Evolutionary conservation across 2,113 vertebrate species (phyloP), one percentile per base, ranked within the genome.

Genomic region (Lates calcarifer): DNA sequence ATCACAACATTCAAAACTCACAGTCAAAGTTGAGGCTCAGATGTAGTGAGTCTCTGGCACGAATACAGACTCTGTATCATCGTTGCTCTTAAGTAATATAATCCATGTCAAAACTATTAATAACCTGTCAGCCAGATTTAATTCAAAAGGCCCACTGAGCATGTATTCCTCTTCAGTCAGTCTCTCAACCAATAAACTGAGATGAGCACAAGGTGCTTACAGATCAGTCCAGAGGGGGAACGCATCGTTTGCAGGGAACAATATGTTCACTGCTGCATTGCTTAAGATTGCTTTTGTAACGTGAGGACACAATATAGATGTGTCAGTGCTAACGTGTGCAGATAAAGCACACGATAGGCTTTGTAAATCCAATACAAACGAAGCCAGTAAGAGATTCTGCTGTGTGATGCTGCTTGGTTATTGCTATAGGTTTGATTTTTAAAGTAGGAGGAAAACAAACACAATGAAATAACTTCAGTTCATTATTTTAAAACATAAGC

Each of bases 151-250:
- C 29, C 77, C 41, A 0, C 61, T 0, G 63, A 61, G 72, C 26
- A 31, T 24, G 8, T 55, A 18, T 57, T 29, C 22, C 15, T n/a
- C 39, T 33, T 72, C 45, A 39, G 13, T 51, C 68, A 15, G 24
- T 61, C 37, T 71, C 66, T 71, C 33, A 31, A 57, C n/a, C 51
- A 68, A 69, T 85, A 55, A 79, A 49, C n/a, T n/a, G n/a, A n/a
- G n/a, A n/a, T n/a, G 51, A 55, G 8, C 6, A n/a, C 15, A n/a
- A 6, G 10, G 28, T 45, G 33, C 60, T 69, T 64, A 33, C 51
- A 56, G 69, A 43, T 41, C 2, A 7, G 22, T 14, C 56, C 66
- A 67, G 41, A 57, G 62, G 63, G 73, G 14, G 49, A 60, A 26
- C 18, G 14, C 2, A 37, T 74, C 35, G 56, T n/a, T 29, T n/a